Evolutionary conservation across 2,888 invertebrate genomes (phyloP), one percentile per base, ranked within the genome.

Genomic region (Pyrochroa serraticornis): DNA sequence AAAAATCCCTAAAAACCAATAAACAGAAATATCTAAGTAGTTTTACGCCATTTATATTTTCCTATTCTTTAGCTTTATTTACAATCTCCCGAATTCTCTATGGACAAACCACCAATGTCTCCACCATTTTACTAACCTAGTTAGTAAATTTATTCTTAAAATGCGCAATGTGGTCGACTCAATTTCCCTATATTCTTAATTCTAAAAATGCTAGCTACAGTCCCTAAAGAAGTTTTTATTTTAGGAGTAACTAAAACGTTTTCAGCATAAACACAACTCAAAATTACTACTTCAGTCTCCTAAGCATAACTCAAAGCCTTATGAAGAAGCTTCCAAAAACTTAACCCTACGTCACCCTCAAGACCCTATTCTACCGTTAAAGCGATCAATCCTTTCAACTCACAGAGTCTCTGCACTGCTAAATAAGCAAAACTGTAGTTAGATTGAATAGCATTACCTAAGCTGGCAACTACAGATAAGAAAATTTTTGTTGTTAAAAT

Each of bases 361-460:
- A 51, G 57, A 0, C 51, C 57, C 57, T 51, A 57, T 22, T 57
- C 46, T 3, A 57, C 10, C 1, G 51, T 39, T 13, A 57, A 31
- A 3, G 30, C 47, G 0, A 10, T 51, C 7, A 51, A 30, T 5
- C 51, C 51, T 30, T 51, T 46, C 10, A 35, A 34, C 37, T 57
- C 57, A 14, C 57, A 57, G 1, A 57, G 7, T 12, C 50, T 14
- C 14, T 57, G 51, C 9, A 57, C 12, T 1, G 57, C 45, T n/a
- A 51, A 57, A 14, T 57, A 51, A 7, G 39, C 57, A 10, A 41
- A 57, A 1, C 44, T 51, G 43, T 57, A 57, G 33, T 51, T 57
- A 3, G 45, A 34, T 32, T 57, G 57, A 8, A 10, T 35, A 1
- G 57, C 39, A 42, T 57, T 57, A 6, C 57, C 57, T 2, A 57